These are phyloP conservation scores for Drosophila borborema DNA, from an alignment of 2,888 invertebrate species.

Conservation along the genomic window DNA sequence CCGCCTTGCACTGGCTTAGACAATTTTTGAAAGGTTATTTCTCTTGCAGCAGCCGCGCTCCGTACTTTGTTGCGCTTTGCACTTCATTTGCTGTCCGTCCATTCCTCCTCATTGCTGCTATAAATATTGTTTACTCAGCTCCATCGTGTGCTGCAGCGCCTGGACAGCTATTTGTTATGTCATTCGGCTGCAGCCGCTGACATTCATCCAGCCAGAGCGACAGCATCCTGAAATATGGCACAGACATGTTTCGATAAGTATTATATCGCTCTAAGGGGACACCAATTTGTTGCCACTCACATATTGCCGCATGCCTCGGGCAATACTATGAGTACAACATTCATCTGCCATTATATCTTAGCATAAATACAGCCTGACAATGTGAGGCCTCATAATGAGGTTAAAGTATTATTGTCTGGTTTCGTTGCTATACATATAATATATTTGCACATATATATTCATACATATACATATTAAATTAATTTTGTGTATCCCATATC, in stretches of 20 bases:
- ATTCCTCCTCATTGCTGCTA: conserved; percentile 38
- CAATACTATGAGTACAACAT: background rate
- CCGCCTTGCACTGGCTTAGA: conserved; percentile 54
- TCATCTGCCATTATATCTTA: background rate
- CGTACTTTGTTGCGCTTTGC: conserved; percentile 70
- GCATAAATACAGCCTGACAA: background rate
- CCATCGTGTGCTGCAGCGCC: conserved; percentile 53
- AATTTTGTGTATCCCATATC: too few relatives aligned
- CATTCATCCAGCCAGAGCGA: conserved; percentile 64
- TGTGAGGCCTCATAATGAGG: background rate
- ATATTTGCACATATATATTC: background rate
- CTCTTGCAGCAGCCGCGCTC: conserved; percentile 64
- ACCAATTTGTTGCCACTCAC: conserved; percentile 48
- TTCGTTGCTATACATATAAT: background rate
- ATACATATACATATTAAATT: too few relatives aligned
- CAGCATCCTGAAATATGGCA: conserved; percentile 38
- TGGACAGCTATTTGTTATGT: conserved; percentile 75
- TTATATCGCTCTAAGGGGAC: conserved; percentile 57
- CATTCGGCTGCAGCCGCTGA: conserved; percentile 66
- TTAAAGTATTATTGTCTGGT: background rate
- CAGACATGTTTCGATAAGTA: conserved; percentile 57
- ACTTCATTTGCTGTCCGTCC: conserved; percentile 67
- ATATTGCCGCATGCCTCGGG: conserved; percentile 1
- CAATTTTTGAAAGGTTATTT: conserved; percentile 78
- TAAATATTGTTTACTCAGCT: conserved; percentile 74